Conservation (phyloP, 2,888 invertebrate species). For the Blastobasis lacticolella region DNA sequence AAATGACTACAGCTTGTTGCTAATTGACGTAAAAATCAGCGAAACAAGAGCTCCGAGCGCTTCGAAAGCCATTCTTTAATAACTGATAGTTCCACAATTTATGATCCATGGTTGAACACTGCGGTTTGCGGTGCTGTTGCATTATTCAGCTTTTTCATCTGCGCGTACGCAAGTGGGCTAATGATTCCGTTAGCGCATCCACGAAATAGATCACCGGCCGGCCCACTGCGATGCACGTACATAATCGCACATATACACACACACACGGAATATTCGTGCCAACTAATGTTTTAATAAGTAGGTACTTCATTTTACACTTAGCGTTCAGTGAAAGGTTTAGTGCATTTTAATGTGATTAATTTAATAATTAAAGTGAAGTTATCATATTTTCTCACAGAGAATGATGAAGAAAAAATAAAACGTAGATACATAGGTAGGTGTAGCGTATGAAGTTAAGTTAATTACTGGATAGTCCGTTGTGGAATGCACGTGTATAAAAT, state of each 20-base stretch:
- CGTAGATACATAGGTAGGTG: too few relatives aligned
- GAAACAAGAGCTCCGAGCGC: too few relatives aligned
- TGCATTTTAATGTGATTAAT: neutral
- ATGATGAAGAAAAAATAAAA: too few relatives aligned
- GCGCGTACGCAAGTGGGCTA: slow-evolving; percentile 61
- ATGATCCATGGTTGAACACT: slow-evolving; percentile 21
- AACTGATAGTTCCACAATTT: slow-evolving; percentile 20
- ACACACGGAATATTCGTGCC: neutral
- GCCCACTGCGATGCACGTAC: neutral
- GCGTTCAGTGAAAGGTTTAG: neutral
- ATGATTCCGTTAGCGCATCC: slow-evolving; percentile 68
- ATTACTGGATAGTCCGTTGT: too few relatives aligned
- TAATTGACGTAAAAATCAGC: too few relatives aligned
- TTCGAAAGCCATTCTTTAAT: slow-evolving; percentile 8
- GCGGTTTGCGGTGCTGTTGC: slow-evolving; percentile 23
- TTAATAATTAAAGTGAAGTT: neutral
- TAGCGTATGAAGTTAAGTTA: too few relatives aligned
- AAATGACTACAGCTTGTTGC: too few relatives aligned
- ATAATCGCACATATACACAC: neutral
- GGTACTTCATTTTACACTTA: neutral
- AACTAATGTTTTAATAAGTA: neutral
- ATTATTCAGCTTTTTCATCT: slow-evolving; percentile 65
- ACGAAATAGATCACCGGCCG: slow-evolving; percentile 61
- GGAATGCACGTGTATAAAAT: too few relatives aligned
- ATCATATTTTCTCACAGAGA: too few relatives aligned